Evolutionary conservation across 53 echinoderm and acorn worm species (phyloP), one percentile per base, ranked within the genome.

Genomic region (Henricia sp.): DNA sequence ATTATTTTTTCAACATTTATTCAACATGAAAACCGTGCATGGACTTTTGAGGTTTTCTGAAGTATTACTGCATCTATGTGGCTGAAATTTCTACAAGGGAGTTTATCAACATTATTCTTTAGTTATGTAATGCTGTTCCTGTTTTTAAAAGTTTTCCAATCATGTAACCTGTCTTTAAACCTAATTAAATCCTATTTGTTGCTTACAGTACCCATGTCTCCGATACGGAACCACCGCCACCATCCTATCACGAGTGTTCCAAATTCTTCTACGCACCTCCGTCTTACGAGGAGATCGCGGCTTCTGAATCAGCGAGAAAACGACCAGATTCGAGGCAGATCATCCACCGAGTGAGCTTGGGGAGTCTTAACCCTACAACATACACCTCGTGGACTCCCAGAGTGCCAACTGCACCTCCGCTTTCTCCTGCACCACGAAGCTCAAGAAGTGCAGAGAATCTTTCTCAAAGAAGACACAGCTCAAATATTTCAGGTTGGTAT

Each of bases 191-290:
- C n/a, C n/a, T n/a, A n/a, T n/a, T n/a, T n/a, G n/a, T n/a, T n/a
- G n/a, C n/a, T n/a, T n/a, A n/a, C n/a, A n/a, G n/a, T n/a, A n/a
- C n/a, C n/a, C n/a, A n/a, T n/a, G n/a, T n/a, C 62, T 14, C 29
- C 10, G 33, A 1, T 9, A 9, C n/a, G 3, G 62, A 60, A 10
- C 62, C 32, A n/a, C n/a, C n/a, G 50, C 80, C 80, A 10, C 80
- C 80, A 32, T 80, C 80, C 9, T 80, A 80, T 37, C 32, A 60
- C 44, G 80, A 80, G 40, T 80, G 80, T 64, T 62, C 80, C 1
- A 16, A 16, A 33, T 80, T 63, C 46, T 80, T 80, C 63, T 80
- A 80, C 20, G 40, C 80, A 3, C 80, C 80, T 26, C 80, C 80
- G 3, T 63, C 80, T 8, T 80, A 80, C 34, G 48, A 62, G 30